A percentile compares a stretch with the other conserved stretches of the same genome.
These are phyloP conservation scores for Sebastes wilsoni DNA, from an alignment of 2,797 vertebrate species.

Conservation along the genomic window DNA sequence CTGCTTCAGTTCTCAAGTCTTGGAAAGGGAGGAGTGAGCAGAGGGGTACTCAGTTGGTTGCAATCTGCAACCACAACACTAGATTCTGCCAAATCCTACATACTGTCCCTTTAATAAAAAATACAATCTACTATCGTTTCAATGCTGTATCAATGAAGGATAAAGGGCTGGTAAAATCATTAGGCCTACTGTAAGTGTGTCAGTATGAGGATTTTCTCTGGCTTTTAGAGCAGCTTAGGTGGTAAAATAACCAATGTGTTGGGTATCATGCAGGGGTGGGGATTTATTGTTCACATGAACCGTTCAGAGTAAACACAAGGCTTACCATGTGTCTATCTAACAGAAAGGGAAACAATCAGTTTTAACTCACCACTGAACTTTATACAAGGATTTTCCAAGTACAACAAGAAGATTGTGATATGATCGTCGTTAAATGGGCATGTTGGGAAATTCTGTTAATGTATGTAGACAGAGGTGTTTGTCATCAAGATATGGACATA, in stretches of 20 bases:
- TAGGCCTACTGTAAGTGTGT: not conserved
- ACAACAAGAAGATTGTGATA: not conserved
- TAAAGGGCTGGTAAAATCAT: not conserved
- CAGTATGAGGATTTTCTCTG: constrained; percentile 9
- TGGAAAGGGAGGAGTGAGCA: too few relatives aligned
- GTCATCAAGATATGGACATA: not conserved
- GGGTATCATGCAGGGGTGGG: constrained; percentile 6
- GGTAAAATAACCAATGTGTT: constrained; percentile 12
- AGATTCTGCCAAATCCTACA: too few relatives aligned
- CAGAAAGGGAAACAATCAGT: not conserved
- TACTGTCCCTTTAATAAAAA: not conserved
- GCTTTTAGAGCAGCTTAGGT: constrained; percentile 29
- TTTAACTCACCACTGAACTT: not conserved
- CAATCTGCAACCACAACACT: too few relatives aligned
- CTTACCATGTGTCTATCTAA: constrained; percentile 10
- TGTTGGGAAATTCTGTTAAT: not conserved
- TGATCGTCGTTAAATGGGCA: not conserved
- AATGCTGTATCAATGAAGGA: not conserved
- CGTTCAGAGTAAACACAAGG: constrained; percentile 38
- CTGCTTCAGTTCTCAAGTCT: too few relatives aligned
- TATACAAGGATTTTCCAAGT: not conserved
- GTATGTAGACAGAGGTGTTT: not conserved
- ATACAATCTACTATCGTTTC: not conserved
- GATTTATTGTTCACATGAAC: constrained; percentile 42
- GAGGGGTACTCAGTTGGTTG: too few relatives aligned